phyloP scores from a whole-genome alignment of 1,140 invertebrate genomes.

The Achroia grisella region DNA sequence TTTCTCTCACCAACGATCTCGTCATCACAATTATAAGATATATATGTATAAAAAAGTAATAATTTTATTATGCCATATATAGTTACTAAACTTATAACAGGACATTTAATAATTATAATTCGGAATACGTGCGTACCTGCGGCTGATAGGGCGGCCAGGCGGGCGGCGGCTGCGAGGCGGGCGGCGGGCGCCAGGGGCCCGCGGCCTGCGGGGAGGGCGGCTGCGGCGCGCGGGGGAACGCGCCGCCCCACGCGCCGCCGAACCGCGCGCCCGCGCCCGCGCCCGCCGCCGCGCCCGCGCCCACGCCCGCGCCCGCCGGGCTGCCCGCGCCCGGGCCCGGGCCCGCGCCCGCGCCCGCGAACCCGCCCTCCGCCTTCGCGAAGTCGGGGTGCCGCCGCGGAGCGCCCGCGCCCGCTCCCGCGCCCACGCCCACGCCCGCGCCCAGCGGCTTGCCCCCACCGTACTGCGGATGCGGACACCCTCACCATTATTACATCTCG shows the following conservation, averaged over 20 bases:
- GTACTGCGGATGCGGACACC: constrained; percentile 21
- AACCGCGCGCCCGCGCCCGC: constrained; percentile 29
- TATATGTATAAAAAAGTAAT: no score
- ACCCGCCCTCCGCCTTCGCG: constrained; percentile 82
- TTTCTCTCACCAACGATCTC: no score
- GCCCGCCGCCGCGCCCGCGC: constrained; percentile 23
- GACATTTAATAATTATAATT: no score
- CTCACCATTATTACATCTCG: no score
- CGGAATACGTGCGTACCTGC: constrained; percentile 20
- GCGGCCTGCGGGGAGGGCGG: constrained; percentile 33
- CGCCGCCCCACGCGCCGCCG: constrained; percentile 37
- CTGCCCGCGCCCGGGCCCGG: constrained; percentile 49
- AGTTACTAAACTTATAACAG: no score
- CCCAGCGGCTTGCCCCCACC: constrained; percentile 33
- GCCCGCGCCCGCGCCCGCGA: constrained; percentile 72
- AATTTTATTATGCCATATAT: no score
- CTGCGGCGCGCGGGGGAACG: constrained; percentile 34
- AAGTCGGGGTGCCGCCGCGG: constrained; percentile 90
- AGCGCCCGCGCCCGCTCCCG: constrained; percentile 73
- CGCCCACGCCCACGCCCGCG: constrained; percentile 11
- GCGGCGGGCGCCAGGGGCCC: constrained; percentile 26
- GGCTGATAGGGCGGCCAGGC: constrained; percentile 48
- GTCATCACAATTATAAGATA: no score
- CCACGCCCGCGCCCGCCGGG: constrained; percentile 59
- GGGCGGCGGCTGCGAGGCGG: constrained; percentile 37